Evolutionary conservation across 2,888 invertebrate genomes (phyloP).

Genomic region (Eupithecia dodoneata): DNA sequence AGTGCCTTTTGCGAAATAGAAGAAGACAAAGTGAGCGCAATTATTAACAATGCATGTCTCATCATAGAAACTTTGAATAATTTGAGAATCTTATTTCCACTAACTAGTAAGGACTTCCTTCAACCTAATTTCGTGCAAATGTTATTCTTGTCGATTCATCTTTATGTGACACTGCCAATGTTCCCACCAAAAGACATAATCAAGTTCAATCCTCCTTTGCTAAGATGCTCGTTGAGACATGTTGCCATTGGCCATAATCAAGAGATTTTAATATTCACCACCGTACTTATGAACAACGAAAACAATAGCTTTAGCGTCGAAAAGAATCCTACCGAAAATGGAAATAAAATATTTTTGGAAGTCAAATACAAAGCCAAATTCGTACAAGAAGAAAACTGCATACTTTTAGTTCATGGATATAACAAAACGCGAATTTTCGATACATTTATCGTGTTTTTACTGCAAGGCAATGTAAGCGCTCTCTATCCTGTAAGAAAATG

Average conservation of each 20-base stretch:
- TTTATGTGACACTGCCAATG: conserved; percentile 83
- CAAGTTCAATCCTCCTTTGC: conserved; percentile 74
- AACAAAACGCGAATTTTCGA: conserved; percentile 79
- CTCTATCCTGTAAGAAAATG: conserved; percentile 69
- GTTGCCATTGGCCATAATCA: conserved; percentile 70
- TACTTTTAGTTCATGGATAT: conserved; percentile 73
- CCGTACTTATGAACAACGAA: conserved; percentile 64
- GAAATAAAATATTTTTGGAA: conserved; percentile 68
- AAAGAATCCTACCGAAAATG: conserved; percentile 66
- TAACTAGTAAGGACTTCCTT: conserved; percentile 80
- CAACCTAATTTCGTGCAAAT: conserved; percentile 83
- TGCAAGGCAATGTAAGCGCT: conserved; percentile 63
- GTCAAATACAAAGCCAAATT: conserved; percentile 75
- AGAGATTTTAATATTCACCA: conserved; percentile 68
- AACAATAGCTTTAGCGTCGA: conserved; percentile 70
- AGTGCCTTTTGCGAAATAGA: conserved; percentile 73
- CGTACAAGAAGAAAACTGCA: conserved; percentile 61
- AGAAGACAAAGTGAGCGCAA: conserved; percentile 60
- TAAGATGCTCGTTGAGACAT: conserved; percentile 68
- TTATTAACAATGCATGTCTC: conserved; percentile 84
- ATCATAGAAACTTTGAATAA: conserved; percentile 81
- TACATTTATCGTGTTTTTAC: conserved; percentile 69
- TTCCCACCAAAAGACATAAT: conserved; percentile 74
- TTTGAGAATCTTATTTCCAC: conserved; percentile 82
- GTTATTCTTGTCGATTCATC: conserved; percentile 82